These are phyloP conservation scores for Sphinx pinastri DNA, from an alignment of 2,888 invertebrate species.

Conservation along the genomic window DNA sequence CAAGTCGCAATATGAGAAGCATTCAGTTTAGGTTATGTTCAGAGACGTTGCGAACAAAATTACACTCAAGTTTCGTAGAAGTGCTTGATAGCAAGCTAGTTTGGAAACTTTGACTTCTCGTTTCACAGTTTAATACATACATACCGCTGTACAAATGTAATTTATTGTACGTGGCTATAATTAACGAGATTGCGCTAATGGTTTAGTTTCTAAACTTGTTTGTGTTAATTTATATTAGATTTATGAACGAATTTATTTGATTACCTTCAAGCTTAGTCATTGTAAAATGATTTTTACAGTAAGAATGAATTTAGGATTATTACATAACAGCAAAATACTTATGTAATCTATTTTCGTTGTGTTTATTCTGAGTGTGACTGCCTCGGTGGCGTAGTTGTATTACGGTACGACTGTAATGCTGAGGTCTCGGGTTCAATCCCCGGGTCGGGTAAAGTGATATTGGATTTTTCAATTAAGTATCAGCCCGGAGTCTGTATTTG, in stretches of 20 bases:
- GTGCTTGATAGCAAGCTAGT: slow-evolving; percentile 28
- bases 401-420: too few relatives aligned
- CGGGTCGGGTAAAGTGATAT: too few relatives aligned
- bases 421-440: too few relatives aligned
- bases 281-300: too few relatives aligned
- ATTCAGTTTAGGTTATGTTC: not conserved
- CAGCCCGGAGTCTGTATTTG: too few relatives aligned
- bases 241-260: not conserved
- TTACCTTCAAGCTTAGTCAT: not conserved
- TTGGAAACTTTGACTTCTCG: slow-evolving; percentile 16
- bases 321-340: too few relatives aligned
- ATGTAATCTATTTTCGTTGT: too few relatives aligned
- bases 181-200: slow-evolving; percentile 6
- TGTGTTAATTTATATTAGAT: not conserved
- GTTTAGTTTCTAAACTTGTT: slow-evolving; percentile 1
- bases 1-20: slow-evolving; percentile 1
- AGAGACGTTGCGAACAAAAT: slow-evolving; percentile 13
- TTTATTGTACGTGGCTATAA: slow-evolving; percentile 20
- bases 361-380: too few relatives aligned
- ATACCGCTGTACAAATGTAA: slow-evolving; percentile 13
- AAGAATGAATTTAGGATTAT: too few relatives aligned
- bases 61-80: slow-evolving; percentile 26
- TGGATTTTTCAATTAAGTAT: too few relatives aligned
- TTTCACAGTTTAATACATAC: slow-evolving; percentile 21
- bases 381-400: too few relatives aligned